Base-by-base conservation (phyloP, 1,140 invertebrate species). In the Diprion similis region DNA sequence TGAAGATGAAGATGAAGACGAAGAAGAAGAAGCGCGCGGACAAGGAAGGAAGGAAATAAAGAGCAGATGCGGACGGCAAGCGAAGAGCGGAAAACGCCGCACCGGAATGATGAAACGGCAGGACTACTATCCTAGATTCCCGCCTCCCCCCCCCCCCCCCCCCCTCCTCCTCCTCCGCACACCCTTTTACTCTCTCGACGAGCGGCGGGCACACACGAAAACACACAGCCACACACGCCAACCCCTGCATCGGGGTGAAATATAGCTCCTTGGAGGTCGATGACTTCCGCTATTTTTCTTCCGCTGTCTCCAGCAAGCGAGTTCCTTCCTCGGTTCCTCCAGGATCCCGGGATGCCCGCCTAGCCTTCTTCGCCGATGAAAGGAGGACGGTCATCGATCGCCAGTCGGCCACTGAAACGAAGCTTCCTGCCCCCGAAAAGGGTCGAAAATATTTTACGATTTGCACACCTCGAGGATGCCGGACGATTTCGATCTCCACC, bases 281-380 rank as follows among this genome's bases (percentile, higher is more conserved):
- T 91, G 91, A 91, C 91, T 92, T 91, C 90, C 90, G 90, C 91
- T 90, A 92, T 92, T 92, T 92, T 91, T 92, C 91, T 92, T 92
- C 89, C 89, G 89, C 91, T 87, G 86, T 88, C 87, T 88, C 86
- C 84, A 87, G 85, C 87, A 88, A 87, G 83, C 86, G 86, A 87
- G 86, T 87, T 87, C 81, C 83, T 59, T 59, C 51, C 9, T 59
- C 51, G 51, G 51, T 37, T 86, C 78, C 83, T 82, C 81, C 72
- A 85, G 81, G 79, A 79, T 85, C 81, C 82, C 80, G 71, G n/a
- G 74, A 46, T 71, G 73, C 75, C 78, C 75, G 67, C 77, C 76
- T 77, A 65, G 18, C 47, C 59, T 18, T 68, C 68, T 76, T 68
- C 71, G 73, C 76, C 74, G 24, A 37, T 37, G 51, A 13, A 17